Evolutionary conservation across 2,797 vertebrate species (phyloP), one percentile per base, ranked within the genome.

Genomic region (Parambassis ranga): DNA sequence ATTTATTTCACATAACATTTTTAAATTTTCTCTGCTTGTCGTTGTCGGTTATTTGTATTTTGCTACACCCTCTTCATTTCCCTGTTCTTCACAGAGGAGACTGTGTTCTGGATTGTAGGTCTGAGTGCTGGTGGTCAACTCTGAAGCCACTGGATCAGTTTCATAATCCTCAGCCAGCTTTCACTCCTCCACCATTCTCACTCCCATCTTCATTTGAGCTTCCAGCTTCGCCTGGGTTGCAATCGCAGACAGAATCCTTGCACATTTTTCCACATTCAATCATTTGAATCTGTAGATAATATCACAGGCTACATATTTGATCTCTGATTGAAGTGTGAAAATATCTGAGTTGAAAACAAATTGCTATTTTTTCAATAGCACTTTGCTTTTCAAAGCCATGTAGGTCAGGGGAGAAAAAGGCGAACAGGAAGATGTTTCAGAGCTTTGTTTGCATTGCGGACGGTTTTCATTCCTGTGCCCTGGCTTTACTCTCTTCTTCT

Each of bases 391-490:
- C 28, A 26, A 4, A 51, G 48, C 53, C 61, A 75, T 77, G 43
- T 77, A 49, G 65, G 50, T 76, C 70, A 71, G 39, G 49, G 30
- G 48, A 68, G 69, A 77, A n/a, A 39, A 60, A 39, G 38, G 46
- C 22, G 57, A 67, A 68, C 47, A 11, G 27, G 10, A 55, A 71
- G 53, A 77, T 57, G 44, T 66, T 78, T 79, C 22, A 18, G 23
- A 55, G 72, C 50, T 66, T 72, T 81, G 50, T 79, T 86, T 79
- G 68, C 51, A 37, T 15, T 60, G 53, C 30, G 59, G 42, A 62
- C 5, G 1, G 15, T 64, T 70, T 66, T 79, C 50, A 65, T 76
- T 84, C 70, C 67, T 73, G 43, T 24, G 19, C 42, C 49, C 62
- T n/a, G 39, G 36, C 33, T 74, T 58, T 58, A 47, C 56, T 39